Percentiles rank a stretch among this genome's conserved stretches.
Conservation (phyloP, 1,140 invertebrate species). For the Gryon sp. region DNA sequence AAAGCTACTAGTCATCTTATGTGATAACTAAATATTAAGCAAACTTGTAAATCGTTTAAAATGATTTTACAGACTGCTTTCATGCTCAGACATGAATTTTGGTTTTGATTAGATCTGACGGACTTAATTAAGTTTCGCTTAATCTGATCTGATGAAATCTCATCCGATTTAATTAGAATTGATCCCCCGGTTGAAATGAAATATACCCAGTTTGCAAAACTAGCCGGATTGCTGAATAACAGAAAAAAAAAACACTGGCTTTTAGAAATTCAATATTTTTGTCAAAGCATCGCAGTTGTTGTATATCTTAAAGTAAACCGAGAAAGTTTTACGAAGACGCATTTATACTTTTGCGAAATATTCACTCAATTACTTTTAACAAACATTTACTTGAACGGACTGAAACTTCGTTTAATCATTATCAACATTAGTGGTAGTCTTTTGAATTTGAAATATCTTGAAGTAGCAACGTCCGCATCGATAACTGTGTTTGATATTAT, state of each 20-base stretch:
- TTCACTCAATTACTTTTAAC: slow-evolving; percentile 28
- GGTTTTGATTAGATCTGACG: slow-evolving; percentile 10
- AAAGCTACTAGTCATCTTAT: too few species aligned
- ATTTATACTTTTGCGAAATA: slow-evolving; percentile 24
- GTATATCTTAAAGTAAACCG: too few species aligned
- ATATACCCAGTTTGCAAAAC: neutral
- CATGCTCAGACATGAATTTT: slow-evolving; percentile 2
- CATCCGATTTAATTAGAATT: slow-evolving; percentile 23
- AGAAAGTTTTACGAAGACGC: slow-evolving; percentile 1
- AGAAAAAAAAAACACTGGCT: neutral
- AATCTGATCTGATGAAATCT: slow-evolving; percentile 17
- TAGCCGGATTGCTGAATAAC: neutral
- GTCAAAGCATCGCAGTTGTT: too few species aligned
- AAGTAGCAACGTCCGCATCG: neutral
- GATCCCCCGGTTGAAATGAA: slow-evolving; percentile 7
- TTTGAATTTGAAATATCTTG: slow-evolving; percentile 7
- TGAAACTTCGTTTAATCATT: slow-evolving; percentile 20
- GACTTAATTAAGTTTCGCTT: slow-evolving; percentile 23
- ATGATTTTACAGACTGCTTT: neutral
- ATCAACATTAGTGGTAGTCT: slow-evolving; percentile 5
- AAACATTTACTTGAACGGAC: slow-evolving; percentile 14
- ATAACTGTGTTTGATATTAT: slow-evolving; percentile 13
- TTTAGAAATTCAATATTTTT: neutral
- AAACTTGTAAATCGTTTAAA: neutral
- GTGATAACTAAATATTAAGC: too few species aligned